Percentiles rank a stretch among this genome's conserved stretches.
phyloP scores from a whole-genome alignment of 2,113 vertebrate species.

The Typhlomys cinereus region DNA sequence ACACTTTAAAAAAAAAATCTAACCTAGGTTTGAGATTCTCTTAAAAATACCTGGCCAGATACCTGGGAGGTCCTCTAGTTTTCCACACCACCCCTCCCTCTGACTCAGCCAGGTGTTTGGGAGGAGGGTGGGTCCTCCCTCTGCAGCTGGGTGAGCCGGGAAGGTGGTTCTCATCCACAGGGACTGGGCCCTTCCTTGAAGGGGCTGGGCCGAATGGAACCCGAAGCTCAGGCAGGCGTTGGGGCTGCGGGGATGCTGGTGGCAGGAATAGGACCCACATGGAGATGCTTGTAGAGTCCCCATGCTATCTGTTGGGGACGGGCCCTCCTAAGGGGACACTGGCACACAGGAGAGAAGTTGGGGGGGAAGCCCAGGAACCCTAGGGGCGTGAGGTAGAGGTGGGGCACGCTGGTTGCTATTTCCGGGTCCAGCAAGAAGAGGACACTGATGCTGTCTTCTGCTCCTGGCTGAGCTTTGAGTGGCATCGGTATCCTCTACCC shows the following conservation, averaged over 20 bases:
- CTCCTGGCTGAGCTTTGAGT: background rate
- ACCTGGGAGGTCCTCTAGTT: background rate
- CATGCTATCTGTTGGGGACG: background rate
- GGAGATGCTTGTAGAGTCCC: background rate
- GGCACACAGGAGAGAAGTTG: background rate
- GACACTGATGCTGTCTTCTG: no score
- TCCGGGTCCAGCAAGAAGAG: no score
- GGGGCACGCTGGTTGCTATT: no score
- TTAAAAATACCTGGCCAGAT: background rate
- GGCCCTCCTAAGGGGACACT: background rate
- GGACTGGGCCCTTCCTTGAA: background rate
- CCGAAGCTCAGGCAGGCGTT: background rate
- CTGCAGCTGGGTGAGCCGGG: background rate
- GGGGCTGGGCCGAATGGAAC: background rate
- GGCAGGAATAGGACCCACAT: no score
- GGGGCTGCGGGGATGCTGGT: no score
- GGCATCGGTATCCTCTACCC: no score
- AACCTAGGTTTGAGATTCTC: background rate
- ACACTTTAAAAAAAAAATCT: no score
- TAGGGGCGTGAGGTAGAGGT: no score
- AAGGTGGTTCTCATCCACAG: background rate
- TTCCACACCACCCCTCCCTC: background rate
- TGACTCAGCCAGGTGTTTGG: background rate
- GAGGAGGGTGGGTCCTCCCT: background rate
- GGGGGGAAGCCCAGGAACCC: no score